phyloP scores from a whole-genome alignment of 1,140 invertebrate genomes.

The Psix sp. region DNA sequence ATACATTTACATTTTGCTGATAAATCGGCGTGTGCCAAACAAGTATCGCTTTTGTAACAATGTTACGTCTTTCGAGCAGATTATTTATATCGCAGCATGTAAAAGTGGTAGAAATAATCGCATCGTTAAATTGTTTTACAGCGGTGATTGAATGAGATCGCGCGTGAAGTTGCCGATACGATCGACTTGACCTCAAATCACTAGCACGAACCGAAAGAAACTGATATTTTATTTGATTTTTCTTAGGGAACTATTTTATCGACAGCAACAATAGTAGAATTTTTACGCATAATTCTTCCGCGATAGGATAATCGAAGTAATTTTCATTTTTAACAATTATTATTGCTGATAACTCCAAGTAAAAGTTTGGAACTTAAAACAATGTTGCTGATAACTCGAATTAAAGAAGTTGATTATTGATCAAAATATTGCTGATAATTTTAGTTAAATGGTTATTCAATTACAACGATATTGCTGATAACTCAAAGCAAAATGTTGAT shows the following conservation, averaged over 20 bases:
- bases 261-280: not conserved
- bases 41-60: slow-evolving; percentile 39
- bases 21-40: slow-evolving; percentile 43
- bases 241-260: not conserved
- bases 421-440: too few species aligned
- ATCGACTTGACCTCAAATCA: slow-evolving; percentile 42
- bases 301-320: too few species aligned
- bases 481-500: too few species aligned
- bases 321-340: too few species aligned
- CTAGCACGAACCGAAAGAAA: slow-evolving; percentile 11
- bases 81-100: slow-evolving; percentile 35
- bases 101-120: slow-evolving; percentile 40
- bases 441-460: too few species aligned
- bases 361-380: too few species aligned
- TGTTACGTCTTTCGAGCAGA: slow-evolving; percentile 32
- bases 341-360: too few species aligned
- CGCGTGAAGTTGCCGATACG: slow-evolving; percentile 52
- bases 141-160: slow-evolving; percentile 51
- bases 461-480: too few species aligned
- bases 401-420: too few species aligned
- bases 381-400: too few species aligned
- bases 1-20: slow-evolving; percentile 1
- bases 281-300: too few species aligned
- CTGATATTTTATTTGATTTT: slow-evolving; percentile 1
- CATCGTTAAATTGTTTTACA: slow-evolving; percentile 57